Base-by-base conservation (phyloP, 23 tunicate species). In the Corella eumyota region DNA sequence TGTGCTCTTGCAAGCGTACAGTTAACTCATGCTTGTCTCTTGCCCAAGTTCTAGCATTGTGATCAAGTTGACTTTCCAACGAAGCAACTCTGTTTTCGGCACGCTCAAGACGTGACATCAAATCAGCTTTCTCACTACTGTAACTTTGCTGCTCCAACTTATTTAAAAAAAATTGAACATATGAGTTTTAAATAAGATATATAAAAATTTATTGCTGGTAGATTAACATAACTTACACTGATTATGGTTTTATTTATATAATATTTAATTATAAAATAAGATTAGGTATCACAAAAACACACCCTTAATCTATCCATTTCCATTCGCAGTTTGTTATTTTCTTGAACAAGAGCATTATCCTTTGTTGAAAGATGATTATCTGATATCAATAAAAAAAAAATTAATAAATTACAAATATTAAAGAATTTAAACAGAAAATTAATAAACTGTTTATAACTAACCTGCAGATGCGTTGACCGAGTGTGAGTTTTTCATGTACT, bases 1-100 rank as follows among this genome's bases (percentile, higher is more conserved):
- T 66, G 68, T 88, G 96, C 63, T 88, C 96, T 40, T 88, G 96
- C 35, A 88, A 67, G 52, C 96, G 60, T 13, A 88, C 81, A 2
- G 88, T 72, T 36, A 88, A 62, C 30, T 88, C 96, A 30, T 88
- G 88, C 32, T 58, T 59, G 58, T 88, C 96, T 50, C 68, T 65
- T 17, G 96, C 96, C 96, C 96, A 88, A 4, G 66, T 35, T 17
- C 88, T 49, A 23, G 96, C 68, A 62, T 88, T 88, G 70, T 79
- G 77, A 36, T 74, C 86, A 60, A 88, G 76, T 50, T 88, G 96
- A 3, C 55, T 51, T 60, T 88, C 96, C 25, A 88, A 60, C 0
- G 96, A 78, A 32, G 67, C 11, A 5, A 56, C 79, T 17, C 96
- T 66, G 47, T 56, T 68, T 25, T 78, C 81, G 28, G 88, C 81